These are phyloP conservation scores for Gambusia affinis DNA, from an alignment of 2,113 vertebrate genomes.

Conservation along the genomic window DNA sequence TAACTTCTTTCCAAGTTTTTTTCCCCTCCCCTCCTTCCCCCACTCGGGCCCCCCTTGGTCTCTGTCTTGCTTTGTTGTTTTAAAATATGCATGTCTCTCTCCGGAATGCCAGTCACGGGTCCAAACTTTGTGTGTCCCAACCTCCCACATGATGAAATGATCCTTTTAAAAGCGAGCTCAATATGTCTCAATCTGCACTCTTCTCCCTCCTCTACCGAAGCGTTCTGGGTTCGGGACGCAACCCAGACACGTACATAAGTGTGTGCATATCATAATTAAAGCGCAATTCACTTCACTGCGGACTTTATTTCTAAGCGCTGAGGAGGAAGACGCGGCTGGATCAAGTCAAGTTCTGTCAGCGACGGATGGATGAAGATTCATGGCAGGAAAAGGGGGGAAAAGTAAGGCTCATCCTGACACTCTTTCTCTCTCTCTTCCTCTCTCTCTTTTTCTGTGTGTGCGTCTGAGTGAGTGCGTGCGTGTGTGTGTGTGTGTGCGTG, in stretches of 20 bases:
- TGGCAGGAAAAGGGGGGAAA: constrained; percentile 59
- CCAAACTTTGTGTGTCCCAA: constrained; percentile 99
- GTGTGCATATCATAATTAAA: constrained; percentile 75
- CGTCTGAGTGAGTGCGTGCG: constrained; percentile 49
- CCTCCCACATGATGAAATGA: constrained; percentile 99
- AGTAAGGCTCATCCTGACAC: constrained; percentile 83
- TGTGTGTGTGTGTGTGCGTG: constrained; percentile 65
- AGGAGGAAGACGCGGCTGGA: constrained; percentile 77
- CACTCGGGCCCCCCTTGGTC: constrained; percentile 81
- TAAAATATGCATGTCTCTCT: constrained; percentile 99
- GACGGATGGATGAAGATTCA: constrained; percentile 81
- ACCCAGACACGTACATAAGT: constrained; percentile 63
- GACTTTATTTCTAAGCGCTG: constrained; percentile 66
- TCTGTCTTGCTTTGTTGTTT: constrained; percentile 97
- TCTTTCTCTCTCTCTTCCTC: constrained; percentile 12
- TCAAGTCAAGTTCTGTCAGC: constrained; percentile 79
- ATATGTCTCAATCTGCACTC: constrained; percentile 99
- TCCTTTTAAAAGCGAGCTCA: constrained; percentile 96
- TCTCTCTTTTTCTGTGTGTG: constrained; percentile 19
- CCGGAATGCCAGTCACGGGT: constrained; percentile 99
- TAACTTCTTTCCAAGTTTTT: constrained; percentile 88
- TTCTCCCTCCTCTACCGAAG: constrained; percentile 85
- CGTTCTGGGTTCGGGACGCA: constrained; percentile 86
- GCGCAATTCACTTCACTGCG: constrained; percentile 59
- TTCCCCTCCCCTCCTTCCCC: constrained; percentile 32